These are phyloP conservation scores for Baccha elongata DNA, from an alignment of 2,888 invertebrate species.

Conservation along the genomic window DNA sequence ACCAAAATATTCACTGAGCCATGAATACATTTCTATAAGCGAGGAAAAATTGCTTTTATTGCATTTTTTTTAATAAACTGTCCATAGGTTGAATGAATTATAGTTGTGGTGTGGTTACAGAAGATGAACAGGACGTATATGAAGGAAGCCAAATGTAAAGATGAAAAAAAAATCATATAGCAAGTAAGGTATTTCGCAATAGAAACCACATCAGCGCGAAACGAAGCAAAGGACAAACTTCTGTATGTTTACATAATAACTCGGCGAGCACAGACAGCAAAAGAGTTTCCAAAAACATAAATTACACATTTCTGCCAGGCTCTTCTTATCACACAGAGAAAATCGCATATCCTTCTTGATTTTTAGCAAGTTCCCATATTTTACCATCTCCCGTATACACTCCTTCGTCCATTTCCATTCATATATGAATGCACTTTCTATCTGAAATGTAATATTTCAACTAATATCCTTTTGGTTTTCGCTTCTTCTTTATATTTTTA, in stretches of 20 bases:
- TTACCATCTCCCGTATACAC: not conserved
- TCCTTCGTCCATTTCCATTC: slow-evolving; percentile 15
- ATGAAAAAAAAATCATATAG: slow-evolving; percentile 1
- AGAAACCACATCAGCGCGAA: slow-evolving; percentile 10
- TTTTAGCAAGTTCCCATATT: slow-evolving; percentile 9
- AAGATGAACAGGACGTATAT: not conserved
- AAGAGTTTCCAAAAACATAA: slow-evolving; percentile 64
- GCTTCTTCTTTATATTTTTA: slow-evolving; percentile 6
- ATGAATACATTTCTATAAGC: not conserved
- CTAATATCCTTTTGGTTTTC: slow-evolving; percentile 70
- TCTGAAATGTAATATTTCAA: slow-evolving; percentile 71
- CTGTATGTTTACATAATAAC: slow-evolving; percentile 16
- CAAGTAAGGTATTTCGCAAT: no score
- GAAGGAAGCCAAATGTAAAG: not conserved
- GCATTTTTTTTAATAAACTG: slow-evolving; percentile 45
- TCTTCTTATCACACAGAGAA: slow-evolving; percentile 57
- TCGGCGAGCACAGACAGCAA: slow-evolving; percentile 7
- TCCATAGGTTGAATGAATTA: slow-evolving; percentile 44
- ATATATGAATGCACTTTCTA: slow-evolving; percentile 67
- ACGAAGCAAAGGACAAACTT: slow-evolving; percentile 16
- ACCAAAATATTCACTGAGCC: not conserved
- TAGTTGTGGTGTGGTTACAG: slow-evolving; percentile 8
- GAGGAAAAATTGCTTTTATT: slow-evolving; percentile 6
- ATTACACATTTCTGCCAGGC: slow-evolving; percentile 56
- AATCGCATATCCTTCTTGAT: slow-evolving; percentile 71